Conservation (phyloP, 64 coral and sea anemone species). For the Porites lutea region DNA sequence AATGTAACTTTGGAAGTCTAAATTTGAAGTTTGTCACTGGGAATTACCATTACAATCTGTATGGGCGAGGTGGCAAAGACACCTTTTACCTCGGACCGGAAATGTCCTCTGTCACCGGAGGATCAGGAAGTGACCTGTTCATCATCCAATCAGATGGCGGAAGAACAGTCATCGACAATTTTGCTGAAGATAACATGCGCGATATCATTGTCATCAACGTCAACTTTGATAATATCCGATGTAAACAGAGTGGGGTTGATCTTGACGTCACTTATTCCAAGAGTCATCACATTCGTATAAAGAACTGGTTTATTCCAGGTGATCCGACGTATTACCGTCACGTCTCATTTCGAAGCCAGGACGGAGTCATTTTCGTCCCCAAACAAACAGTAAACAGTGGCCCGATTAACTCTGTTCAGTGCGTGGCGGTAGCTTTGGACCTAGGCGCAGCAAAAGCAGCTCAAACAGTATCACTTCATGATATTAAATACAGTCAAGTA, state of each 20-base stretch:
- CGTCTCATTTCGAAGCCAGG: slow-evolving; percentile 51
- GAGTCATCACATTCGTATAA: slow-evolving; percentile 69
- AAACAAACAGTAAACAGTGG: background rate
- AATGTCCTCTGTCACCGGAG: slow-evolving; percentile 43
- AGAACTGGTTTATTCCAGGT: slow-evolving; percentile 59
- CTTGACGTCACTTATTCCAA: slow-evolving; percentile 18
- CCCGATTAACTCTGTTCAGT: background rate
- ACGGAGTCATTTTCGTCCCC: slow-evolving; percentile 57
- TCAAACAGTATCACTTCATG: slow-evolving; percentile 15
- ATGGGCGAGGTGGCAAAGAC: slow-evolving; percentile 53
- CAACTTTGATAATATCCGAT: slow-evolving; percentile 14
- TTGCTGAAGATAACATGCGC: slow-evolving; percentile 51
- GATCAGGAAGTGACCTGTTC: slow-evolving; percentile 58
- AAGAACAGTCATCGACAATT: slow-evolving; percentile 72
- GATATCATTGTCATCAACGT: slow-evolving; percentile 68
- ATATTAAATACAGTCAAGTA: background rate
- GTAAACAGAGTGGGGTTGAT: slow-evolving; percentile 4
- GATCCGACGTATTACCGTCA: slow-evolving; percentile 47
- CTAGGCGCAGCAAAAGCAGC: background rate
- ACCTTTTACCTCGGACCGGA: slow-evolving; percentile 73
- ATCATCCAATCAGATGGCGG: slow-evolving; percentile 68
- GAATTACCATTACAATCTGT: slow-evolving; percentile 69
- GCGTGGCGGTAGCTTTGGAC: slow-evolving; percentile 56
- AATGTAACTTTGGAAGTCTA: slow-evolving; percentile 28
- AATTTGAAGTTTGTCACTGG: slow-evolving; percentile 32